These are phyloP conservation scores for Brachionus plicatilis DNA, from an alignment of 1,140 invertebrate genomes.

Conservation along the genomic window DNA sequence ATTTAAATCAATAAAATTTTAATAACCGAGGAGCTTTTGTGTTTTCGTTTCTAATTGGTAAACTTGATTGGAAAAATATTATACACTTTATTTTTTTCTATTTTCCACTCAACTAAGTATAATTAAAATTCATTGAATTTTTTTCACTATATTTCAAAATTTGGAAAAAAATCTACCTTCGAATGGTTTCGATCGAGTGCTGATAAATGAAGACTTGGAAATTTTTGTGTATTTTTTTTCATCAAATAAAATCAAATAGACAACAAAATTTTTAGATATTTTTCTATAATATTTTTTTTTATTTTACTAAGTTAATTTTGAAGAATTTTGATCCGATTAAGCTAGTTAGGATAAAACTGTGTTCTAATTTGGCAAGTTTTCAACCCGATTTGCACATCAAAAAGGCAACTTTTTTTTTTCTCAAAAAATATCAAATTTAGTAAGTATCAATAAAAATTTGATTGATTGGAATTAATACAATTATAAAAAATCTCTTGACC, in stretches of 20 bases:
- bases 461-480: conserved; percentile 33
- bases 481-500: conserved; percentile 29
- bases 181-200: neutral
- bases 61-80: neutral
- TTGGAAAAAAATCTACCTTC: neutral
- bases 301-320: neutral
- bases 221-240: neutral
- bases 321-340: neutral
- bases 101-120: neutral
- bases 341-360: neutral
- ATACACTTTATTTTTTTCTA: neutral
- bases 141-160: neutral
- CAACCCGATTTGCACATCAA: neutral
- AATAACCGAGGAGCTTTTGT: neutral
- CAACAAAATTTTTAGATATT: too few species aligned
- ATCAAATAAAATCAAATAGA: neutral
- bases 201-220: neutral
- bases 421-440: neutral
- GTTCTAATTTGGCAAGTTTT: neutral
- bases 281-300: too few species aligned
- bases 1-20: neutral
- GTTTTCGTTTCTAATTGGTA: neutral
- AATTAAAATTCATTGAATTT: neutral
- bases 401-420: neutral
- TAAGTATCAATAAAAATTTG: conserved; percentile 16